Conservation (phyloP, 2,797 vertebrate species). For the Pempheris klunzingeri region DNA sequence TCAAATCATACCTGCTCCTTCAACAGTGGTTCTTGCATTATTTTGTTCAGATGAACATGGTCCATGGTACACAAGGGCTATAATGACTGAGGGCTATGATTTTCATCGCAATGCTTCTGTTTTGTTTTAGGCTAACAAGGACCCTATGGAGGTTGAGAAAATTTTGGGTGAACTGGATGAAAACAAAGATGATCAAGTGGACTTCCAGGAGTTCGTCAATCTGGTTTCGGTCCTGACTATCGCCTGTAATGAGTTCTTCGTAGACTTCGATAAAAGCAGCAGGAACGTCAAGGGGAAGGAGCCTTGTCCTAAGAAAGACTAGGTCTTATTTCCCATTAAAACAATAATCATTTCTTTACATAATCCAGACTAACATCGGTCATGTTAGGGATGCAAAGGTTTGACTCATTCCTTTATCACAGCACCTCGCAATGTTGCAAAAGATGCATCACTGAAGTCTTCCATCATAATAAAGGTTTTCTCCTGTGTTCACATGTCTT, state of each 20-base stretch:
- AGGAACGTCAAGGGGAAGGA: not conserved
- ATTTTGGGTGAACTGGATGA: constrained; percentile 93
- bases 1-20: too few species aligned
- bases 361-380: not conserved
- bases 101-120: not conserved
- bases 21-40: not conserved
- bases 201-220: constrained; percentile 95
- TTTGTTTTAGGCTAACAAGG: constrained; percentile 84
- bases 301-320: not conserved
- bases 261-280: constrained; percentile 62
- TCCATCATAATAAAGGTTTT: constrained; percentile 33
- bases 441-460: not conserved
- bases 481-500: not conserved
- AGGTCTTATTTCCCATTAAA: not conserved
- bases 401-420: not conserved
- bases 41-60: not conserved
- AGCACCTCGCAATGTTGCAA: constrained; percentile 2
- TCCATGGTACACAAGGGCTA: too few species aligned
- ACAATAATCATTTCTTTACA: not conserved
- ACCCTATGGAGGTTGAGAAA: constrained; percentile 87
- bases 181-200: constrained; percentile 91
- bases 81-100: accelerated
- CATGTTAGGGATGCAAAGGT: not conserved
- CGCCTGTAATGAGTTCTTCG: constrained; percentile 93
- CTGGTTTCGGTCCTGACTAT: constrained; percentile 91